Evolutionary conservation across 2,888 invertebrate species (phyloP), one percentile per base, ranked within the genome.

Genomic region (Entomobrya multifasciata): DNA sequence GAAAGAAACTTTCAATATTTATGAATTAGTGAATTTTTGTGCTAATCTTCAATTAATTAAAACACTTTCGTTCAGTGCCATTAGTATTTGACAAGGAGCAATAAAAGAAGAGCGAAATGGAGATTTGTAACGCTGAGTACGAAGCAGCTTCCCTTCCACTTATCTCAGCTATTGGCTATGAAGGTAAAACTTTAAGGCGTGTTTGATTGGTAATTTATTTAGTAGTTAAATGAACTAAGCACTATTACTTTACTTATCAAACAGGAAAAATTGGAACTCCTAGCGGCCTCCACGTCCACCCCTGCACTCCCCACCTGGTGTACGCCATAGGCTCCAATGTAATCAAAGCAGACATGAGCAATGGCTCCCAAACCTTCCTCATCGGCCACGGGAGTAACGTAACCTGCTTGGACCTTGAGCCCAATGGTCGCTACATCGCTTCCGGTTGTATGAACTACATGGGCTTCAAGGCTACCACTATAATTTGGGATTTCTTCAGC

Each of bases 361-460:
- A 30, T 60, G 95, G 95, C 91, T 94, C 94, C 91, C 97, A 97
- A 93, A 92, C 93, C 83, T 97, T 97, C 92, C 93, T 97, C 30
- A 94, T 94, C 25, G 97, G 97, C 0, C 97, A 97, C 91, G 95
- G 95, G 0, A 96, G 97, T 92, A 94, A 95, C 36, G 95, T 97
- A 70, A 95, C 96, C 0, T 94, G 96, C 1, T 93, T 97, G 25
- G 95, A 96, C 70, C 92, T 97, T 13, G 98, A 98, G 11, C 92
- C 92, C 74, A 91, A 94, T 90, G 97, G 98, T 27, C 95, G 95
- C 25, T 96, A 94, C 91, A 93, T 98, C 52, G 98, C 97, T 5
- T 97, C 98, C 0, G 98, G 98, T 0, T 97, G 98, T 93, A 95
- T 96, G 52, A 98, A 96, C 92, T 96, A 97, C 92, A 96, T 97